These are phyloP conservation scores for Mesoligia furuncula DNA, from an alignment of 2,888 invertebrate genomes.

Conservation along the genomic window DNA sequence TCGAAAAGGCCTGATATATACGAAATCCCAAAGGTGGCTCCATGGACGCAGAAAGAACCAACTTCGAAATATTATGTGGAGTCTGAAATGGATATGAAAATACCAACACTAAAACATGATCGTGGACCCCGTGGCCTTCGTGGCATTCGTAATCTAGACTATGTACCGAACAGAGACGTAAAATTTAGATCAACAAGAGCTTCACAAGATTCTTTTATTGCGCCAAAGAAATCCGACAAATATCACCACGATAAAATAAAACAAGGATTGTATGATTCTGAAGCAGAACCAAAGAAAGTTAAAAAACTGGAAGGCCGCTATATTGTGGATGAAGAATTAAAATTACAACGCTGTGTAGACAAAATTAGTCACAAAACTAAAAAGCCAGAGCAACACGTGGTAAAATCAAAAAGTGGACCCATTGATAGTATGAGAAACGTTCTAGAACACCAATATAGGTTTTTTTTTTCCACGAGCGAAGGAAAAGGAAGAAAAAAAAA, in stretches of 20 bases:
- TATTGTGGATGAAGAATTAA: conserved; percentile 1
- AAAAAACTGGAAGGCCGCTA: background rate
- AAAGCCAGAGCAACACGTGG: background rate
- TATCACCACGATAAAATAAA: conserved; percentile 1
- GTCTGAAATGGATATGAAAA: background rate
- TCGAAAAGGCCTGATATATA: conserved; percentile 24
- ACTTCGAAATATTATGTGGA: background rate
- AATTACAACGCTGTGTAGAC: background rate
- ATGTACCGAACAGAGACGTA: background rate
- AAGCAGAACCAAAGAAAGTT: background rate
- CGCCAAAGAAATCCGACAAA: conserved; percentile 5
- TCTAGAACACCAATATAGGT: conserved; percentile 55
- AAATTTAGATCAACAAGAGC: background rate
- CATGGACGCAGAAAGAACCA: conserved; percentile 35
- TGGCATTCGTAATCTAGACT: background rate
- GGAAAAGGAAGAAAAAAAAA: conserved; percentile 23
- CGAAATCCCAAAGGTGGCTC: conserved; percentile 33
- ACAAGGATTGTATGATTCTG: background rate
- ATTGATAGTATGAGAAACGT: background rate
- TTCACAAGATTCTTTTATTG: conserved; percentile 1
- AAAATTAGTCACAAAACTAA: conserved; percentile 1
- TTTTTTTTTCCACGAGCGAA: conserved; percentile 73
- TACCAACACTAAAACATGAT: background rate
- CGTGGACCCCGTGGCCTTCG: background rate
- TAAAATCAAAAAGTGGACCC: background rate